Base-by-base conservation (phyloP, 2,113 vertebrate genomes). In the Psilopsiagon aymara region DNA sequence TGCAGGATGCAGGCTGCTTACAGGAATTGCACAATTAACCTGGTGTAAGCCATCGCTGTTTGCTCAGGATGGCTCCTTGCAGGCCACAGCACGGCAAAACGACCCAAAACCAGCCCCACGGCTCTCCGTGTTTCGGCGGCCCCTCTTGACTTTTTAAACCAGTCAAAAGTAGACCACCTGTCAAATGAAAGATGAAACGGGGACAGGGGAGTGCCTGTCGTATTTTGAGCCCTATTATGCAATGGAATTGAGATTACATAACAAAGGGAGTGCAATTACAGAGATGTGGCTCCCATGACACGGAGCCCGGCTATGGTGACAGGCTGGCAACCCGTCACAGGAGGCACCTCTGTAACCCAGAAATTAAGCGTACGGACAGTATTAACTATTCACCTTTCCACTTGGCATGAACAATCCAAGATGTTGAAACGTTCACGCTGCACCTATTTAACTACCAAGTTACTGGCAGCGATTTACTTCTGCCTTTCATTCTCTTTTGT, bases 91-190 rank as follows among this genome's bases (percentile, higher is more conserved):
- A 57, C 0, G 2, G 37, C 80, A 62, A 44, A 88, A 70, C 17
- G 43, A 82, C 35, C 62, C 41, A 25, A 57, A 81, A 25, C 21
- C 11, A 69, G 62, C 18, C 77, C 44, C 1, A 5, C 20, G 24
- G 80, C 71, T 63, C 52, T 9, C 7, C 1, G 7, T 0, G 1
- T 20, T 66, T 23, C 1, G 0, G 7, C 0, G 0, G 25, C 51
- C 77, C 46, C 9, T 0, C 28, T 88, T 66, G n/a, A 6, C 24
- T 53, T 46, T 44, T 4, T 8, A 27, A 55, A 60, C 71, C 2
- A 13, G 63, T 35, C 75, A 31, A 37, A 82, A 94, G 79, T 68
- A 63, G 68, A 76, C 69, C 69, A 87, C 44, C 76, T 57, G 55
- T 59, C 66, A 90, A 91, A 90, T 33, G 55, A 63, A 64, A 79